Base-by-base conservation (phyloP, 2,797 vertebrate species). In the Oreochromis grahami region DNA sequence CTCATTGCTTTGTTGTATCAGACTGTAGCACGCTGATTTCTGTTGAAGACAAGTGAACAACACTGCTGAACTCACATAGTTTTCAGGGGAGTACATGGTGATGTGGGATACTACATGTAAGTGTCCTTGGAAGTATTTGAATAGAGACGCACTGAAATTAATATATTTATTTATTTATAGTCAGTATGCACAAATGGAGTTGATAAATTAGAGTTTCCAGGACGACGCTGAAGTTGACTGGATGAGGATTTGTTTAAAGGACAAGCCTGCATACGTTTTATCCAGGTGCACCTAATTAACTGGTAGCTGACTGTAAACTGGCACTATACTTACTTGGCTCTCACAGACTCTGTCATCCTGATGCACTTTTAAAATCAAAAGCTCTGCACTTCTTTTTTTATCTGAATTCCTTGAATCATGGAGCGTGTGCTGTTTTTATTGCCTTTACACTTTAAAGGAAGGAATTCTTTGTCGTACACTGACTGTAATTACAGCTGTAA, bases 231-330 rank as follows among this genome's bases (percentile, higher is more conserved):
- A n/a, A 50, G 34, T 21, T 21, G 36, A 65, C n/a, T 41, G n/a
- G 8, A 41, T 21, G n/a, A 41, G 70, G 7, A 12, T 74, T 74
- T n/a, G 19, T 74, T 1, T 74, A 50, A 50, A 74, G 45, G 45
- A 17, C 45, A 74, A 50, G 70, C 26, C 70, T 74, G 70, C 15
- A 74, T 74, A 32, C 3, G 70, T 50, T 34, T 13, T 6, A n/a
- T 19, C 70, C 70, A 74, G 70, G 70, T 74, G 45, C 45, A 1
- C 10, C 17, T 34, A 74, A 74, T 74, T n/a, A 50, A 32, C 70
- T 74, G 70, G 45, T 74, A n/a, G 45, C 43, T 50, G 70, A 6
- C 70, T 74, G 45, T 48, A 50, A 74, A 50, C 68, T 50, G 68
- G 43, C 68, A 32, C 70, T 50, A 34, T 50, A 32, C 43, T 74